Evolutionary conservation across 2,113 vertebrate species (phyloP), one percentile per base, ranked within the genome.

Genomic region (Poecile atricapillus): DNA sequence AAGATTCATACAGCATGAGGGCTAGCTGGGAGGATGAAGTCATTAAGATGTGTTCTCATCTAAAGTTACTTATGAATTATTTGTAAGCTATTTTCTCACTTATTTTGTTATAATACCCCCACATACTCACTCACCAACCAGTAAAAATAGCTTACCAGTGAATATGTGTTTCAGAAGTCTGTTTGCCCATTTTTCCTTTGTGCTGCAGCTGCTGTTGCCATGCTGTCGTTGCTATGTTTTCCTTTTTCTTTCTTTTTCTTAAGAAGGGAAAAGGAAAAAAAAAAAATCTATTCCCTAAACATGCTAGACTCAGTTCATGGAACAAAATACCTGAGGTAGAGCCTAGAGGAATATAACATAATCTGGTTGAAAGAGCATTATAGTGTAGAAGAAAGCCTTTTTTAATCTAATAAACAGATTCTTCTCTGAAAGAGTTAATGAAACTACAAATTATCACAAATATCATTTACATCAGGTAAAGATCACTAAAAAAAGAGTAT

Each of bases 181-280:
- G 50, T 95, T 96, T 96, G 89, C 95, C 96, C 95, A 8, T 88
- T 96, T 84, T 58, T 33, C 92, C 93, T 96, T 93, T 92, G 77
- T 95, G 95, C 83, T 23, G 90, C 92, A 96, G 90, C 89, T 93
- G 97, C 91, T 95, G 95, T 97, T 97, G 95, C 96, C 97, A 97
- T 94, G 97, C 92, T 96, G 87, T 85, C 3, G 93, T 97, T 97
- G 97, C 97, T 97, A 95, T 84, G 95, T 94, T 96, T 95, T 95
- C 78, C 68, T 60, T 94, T 94, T 74, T 35, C 88, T 85, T 94
- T 94, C 90, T 90, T 90, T 88, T 89, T 83, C 93, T 95, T 96
- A 90, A 77, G 68, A 73, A 76, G 39, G 27, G 5, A 12, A n/a
- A 31, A 44, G 25, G 37, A 22, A 6, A 78, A 50, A 81, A 50